A percentile compares a stretch with the other conserved stretches of the same genome.
These are phyloP conservation scores for Troides helena DNA, from an alignment of 2,888 invertebrate species.

Conservation along the genomic window DNA sequence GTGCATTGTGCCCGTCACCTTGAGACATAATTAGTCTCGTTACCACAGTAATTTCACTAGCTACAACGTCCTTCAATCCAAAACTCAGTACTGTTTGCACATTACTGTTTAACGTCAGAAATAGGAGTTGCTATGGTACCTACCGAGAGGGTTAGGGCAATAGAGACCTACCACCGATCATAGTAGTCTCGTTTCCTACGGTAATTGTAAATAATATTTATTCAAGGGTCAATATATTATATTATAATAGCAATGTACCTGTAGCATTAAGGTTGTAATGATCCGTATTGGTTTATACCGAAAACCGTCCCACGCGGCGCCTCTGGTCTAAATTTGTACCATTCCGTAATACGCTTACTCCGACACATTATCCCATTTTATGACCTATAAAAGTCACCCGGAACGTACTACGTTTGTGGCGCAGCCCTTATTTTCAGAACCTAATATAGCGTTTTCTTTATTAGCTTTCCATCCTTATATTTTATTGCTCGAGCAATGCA, in stretches of 20 bases:
- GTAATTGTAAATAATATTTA: too few species aligned
- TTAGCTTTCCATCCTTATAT: conserved; percentile 64
- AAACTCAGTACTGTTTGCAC: too few species aligned
- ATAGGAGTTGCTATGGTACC: too few species aligned
- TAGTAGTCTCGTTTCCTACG: too few species aligned
- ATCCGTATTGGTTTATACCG: conserved; percentile 64
- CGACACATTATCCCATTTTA: conserved; percentile 78
- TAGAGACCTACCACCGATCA: too few species aligned
- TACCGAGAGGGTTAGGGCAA: too few species aligned
- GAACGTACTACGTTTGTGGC: conserved; percentile 75
- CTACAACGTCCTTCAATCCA: too few species aligned
- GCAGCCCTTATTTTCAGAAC: conserved; percentile 74
- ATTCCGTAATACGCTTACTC: conserved; percentile 76
- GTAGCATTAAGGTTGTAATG: conserved; percentile 35
- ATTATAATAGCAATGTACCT: neutral
- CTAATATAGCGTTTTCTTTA: conserved; percentile 73
- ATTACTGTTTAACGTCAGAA: too few species aligned
- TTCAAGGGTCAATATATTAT: too few species aligned
- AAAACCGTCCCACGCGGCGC: conserved; percentile 54
- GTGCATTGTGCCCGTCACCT: too few species aligned
- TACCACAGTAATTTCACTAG: too few species aligned
- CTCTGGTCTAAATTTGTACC: conserved; percentile 75
- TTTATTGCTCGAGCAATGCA: conserved; percentile 65
- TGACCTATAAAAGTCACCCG: conserved; percentile 77
- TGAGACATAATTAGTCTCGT: too few species aligned